phyloP scores from a whole-genome alignment of 2,113 vertebrate species.

The Alexandromys fortis region DNA sequence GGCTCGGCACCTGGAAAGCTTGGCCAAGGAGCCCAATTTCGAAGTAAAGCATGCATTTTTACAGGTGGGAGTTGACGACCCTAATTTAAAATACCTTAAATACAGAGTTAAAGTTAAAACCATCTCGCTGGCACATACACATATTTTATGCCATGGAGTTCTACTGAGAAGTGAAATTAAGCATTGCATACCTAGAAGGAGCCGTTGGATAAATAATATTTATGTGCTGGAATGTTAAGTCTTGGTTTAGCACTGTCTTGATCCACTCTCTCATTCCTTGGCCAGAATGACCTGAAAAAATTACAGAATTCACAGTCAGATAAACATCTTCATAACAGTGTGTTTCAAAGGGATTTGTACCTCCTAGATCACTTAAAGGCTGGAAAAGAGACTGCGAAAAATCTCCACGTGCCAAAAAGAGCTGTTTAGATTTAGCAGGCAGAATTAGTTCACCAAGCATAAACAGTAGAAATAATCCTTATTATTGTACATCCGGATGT shows the following conservation, averaged over 20 bases:
- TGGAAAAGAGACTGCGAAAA: background rate
- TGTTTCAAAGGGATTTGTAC: background rate
- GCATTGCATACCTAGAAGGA: conserved; percentile 87
- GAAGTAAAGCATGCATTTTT: background rate
- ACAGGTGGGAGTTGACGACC: too few relatives aligned
- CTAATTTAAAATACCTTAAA: conserved; percentile 42
- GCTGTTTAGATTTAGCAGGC: background rate
- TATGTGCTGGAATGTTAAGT: conserved; percentile 92
- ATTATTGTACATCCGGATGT: background rate
- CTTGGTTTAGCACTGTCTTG: conserved; percentile 88
- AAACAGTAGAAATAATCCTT: conserved; percentile 2
- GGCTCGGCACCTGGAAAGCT: background rate
- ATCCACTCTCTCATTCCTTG: conserved; percentile 90
- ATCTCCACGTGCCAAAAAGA: background rate
- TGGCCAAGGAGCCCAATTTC: background rate
- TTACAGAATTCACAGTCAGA: conserved; percentile 62
- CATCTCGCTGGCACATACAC: background rate
- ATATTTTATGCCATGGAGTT: background rate
- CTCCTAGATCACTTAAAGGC: background rate
- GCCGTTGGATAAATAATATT: conserved; percentile 94
- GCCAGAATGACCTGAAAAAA: conserved; percentile 90
- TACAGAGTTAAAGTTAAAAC: background rate
- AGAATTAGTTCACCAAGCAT: background rate
- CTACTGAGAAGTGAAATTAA: background rate
- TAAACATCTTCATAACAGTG: conserved; percentile 4